Conservation (phyloP, 2,888 invertebrate species). For the Calliscelio sp. region DNA sequence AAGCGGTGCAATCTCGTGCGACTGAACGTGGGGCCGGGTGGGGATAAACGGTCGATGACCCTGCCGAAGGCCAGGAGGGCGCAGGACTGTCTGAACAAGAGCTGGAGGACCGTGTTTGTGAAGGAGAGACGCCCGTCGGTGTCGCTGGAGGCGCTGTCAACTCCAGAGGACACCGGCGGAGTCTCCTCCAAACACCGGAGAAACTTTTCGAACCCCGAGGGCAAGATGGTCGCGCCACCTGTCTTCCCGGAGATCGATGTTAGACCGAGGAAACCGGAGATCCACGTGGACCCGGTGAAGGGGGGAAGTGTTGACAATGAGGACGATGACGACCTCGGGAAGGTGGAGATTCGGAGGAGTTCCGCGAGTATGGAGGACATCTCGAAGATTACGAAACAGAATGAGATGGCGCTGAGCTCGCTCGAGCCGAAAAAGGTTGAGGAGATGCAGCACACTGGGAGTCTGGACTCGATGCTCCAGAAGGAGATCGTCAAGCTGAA, state of each 20-base stretch:
- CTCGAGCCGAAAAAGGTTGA: conserved; percentile 82
- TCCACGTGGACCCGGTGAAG: conserved; percentile 79
- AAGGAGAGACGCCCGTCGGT: conserved; percentile 83
- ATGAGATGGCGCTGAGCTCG: conserved; percentile 79
- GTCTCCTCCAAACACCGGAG: conserved; percentile 81
- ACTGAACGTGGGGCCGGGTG: too few relatives aligned
- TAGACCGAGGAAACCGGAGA: conserved; percentile 80
- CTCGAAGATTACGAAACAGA: conserved; percentile 84
- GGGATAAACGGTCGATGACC: conserved; percentile 84
- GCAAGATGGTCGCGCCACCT: conserved; percentile 74
- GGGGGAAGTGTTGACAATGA: conserved; percentile 76
- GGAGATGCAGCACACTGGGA: conserved; percentile 82
- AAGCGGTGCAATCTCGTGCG: too few relatives aligned
- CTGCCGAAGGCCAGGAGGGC: conserved; percentile 83
- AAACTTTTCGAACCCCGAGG: conserved; percentile 83
- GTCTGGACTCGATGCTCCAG: conserved; percentile 84
- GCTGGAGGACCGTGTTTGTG: conserved; percentile 84
- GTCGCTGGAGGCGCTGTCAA: conserved; percentile 82
- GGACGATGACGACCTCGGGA: conserved; percentile 78
- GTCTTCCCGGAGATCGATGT: conserved; percentile 81
- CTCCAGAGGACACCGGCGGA: conserved; percentile 67
- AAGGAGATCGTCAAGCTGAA: conserved; percentile 80
- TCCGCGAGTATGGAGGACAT: conserved; percentile 85
- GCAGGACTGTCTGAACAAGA: conserved; percentile 82
- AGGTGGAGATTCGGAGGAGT: conserved; percentile 84